A percentile compares a stretch with the other conserved stretches of the same genome.
Conservation (phyloP, 2,888 invertebrate species). For the Nycteola revayana region DNA sequence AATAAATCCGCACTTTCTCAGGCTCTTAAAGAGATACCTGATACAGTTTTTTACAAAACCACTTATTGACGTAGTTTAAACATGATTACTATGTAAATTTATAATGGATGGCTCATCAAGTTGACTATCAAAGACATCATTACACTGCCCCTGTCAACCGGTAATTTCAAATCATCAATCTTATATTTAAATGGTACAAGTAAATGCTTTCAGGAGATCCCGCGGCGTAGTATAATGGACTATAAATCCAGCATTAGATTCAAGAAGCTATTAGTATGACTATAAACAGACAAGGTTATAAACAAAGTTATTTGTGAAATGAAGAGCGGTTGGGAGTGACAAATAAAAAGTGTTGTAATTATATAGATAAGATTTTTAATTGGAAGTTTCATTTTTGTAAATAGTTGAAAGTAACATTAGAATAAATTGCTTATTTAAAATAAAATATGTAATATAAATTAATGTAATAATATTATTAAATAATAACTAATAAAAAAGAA, state of each 20-base stretch:
- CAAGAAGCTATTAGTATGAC: conserved; percentile 19
- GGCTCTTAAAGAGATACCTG: conserved; percentile 12
- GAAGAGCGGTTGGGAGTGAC: too few species aligned
- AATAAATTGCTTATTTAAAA: too few species aligned
- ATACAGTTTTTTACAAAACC: conserved; percentile 27
- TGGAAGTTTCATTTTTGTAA: too few species aligned
- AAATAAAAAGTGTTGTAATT: too few species aligned
- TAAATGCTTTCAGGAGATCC: conserved; percentile 56
- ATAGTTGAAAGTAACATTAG: too few species aligned
- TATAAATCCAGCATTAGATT: conserved; percentile 28
- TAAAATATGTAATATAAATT: too few species aligned
- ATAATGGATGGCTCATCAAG: conserved; percentile 63
- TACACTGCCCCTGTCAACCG: conserved; percentile 52
- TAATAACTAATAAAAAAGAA: too few species aligned
- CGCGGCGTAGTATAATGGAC: conserved; percentile 35
- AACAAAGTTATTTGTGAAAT: too few species aligned
- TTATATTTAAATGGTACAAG: conserved; percentile 62
- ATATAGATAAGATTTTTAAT: too few species aligned
- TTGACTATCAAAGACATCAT: conserved; percentile 52
- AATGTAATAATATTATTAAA: too few species aligned
- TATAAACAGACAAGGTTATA: conserved; percentile 10
- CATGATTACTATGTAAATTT: conserved; percentile 63
- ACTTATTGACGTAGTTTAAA: conserved; percentile 33
- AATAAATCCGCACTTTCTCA: conserved; percentile 22
- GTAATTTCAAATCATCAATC: conserved; percentile 63